These are phyloP conservation scores for Machaerirhynchus nigripectus DNA, from an alignment of 2,113 vertebrate species.

Conservation along the genomic window DNA sequence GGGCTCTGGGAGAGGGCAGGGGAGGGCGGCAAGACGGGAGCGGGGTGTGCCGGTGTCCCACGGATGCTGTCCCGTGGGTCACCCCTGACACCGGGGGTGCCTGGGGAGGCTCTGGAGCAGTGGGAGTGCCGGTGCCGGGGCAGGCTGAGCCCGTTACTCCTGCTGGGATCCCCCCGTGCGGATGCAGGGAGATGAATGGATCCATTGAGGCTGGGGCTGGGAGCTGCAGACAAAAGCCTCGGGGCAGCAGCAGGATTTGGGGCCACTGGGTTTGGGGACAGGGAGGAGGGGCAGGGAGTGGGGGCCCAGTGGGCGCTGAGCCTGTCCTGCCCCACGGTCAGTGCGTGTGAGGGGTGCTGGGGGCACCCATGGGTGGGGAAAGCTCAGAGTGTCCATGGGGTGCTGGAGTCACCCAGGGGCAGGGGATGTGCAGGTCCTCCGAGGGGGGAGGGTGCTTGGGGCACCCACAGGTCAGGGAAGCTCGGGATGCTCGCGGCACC, in stretches of 20 bases:
- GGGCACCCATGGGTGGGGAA: background rate
- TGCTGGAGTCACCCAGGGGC: background rate
- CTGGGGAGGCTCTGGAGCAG: fast-evolving
- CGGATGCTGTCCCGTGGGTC: background rate
- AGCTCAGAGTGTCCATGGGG: fast-evolving
- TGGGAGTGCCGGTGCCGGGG: background rate
- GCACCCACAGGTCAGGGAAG: background rate
- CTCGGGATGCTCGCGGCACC: fast-evolving
- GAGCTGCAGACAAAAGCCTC: conserved; percentile 68
- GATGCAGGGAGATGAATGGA: conserved; percentile 70
- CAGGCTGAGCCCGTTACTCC: conserved; percentile 29
- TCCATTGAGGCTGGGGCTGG: conserved; percentile 69
- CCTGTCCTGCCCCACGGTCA: background rate
- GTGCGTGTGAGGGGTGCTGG: fast-evolving
- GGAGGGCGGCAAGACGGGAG: background rate
- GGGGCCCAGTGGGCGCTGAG: fast-evolving
- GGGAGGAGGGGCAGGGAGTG: background rate
- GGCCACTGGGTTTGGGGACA: background rate
- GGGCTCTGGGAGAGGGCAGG: background rate
- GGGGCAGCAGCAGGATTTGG: conserved; percentile 33
- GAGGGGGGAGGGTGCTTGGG: fast-evolving
- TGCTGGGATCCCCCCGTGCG: conserved; percentile 43
- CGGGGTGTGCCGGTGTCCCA: background rate
- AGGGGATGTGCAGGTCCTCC: too few relatives aligned
- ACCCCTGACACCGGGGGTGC: fast-evolving